Conservation (phyloP, 2,888 invertebrate genomes). For the Colostygia pectinataria region DNA sequence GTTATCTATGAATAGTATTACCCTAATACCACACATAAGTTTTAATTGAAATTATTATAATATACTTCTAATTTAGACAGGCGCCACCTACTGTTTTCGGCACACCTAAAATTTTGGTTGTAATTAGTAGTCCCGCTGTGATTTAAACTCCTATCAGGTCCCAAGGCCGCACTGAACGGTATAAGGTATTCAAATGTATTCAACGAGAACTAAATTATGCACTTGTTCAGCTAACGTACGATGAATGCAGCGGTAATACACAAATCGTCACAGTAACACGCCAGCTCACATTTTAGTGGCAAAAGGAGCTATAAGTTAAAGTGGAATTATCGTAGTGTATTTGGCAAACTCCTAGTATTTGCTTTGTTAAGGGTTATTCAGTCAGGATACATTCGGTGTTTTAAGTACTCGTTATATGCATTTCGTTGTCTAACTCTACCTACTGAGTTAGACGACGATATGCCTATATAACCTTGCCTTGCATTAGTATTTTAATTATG, state of each 20-base stretch:
- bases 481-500: no score
- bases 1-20: slow-evolving; percentile 30
- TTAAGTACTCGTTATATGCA: no score
- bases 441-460: no score
- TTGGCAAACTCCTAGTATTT: slow-evolving; percentile 9
- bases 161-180: slow-evolving; percentile 23
- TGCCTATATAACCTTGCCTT: no score
- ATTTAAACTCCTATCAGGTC: slow-evolving; percentile 29
- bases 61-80: slow-evolving; percentile 46
- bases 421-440: no score
- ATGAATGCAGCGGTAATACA: slow-evolving; percentile 13
- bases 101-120: slow-evolving; percentile 40
- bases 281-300: slow-evolving; percentile 15
- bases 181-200: slow-evolving; percentile 32
- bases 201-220: slow-evolving; percentile 20
- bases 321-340: slow-evolving; percentile 6
- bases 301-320: slow-evolving; percentile 10
- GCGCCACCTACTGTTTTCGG: slow-evolving; percentile 47
- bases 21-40: slow-evolving; percentile 25
- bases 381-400: no score
- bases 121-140: slow-evolving; percentile 44
- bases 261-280: slow-evolving; percentile 19
- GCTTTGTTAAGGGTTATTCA: not conserved
- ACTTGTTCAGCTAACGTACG: slow-evolving; percentile 19
- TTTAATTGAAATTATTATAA: slow-evolving; percentile 35